Evolutionary conservation across 2,113 vertebrate species (phyloP), one percentile per base, ranked within the genome.

Genomic region (Albula goreensis): DNA sequence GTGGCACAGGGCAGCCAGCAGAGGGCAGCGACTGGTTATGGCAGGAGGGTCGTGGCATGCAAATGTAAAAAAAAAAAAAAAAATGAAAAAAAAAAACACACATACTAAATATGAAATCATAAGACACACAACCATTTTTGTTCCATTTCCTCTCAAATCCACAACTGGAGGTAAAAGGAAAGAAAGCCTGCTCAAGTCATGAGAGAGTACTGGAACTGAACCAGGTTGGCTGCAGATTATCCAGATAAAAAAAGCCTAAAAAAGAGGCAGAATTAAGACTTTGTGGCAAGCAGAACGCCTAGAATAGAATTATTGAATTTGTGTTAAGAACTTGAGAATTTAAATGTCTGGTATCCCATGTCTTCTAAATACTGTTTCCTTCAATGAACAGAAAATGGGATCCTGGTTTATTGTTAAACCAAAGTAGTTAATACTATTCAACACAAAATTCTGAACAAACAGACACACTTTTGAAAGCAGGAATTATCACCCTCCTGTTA

Each of bases 21-120:
- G 94, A 91, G 90, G 92, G 90, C 93, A 88, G 84, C 85, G 88
- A 90, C 89, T 89, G 86, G 84, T 89, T 84, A 83, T 89, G 92
- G 86, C 88, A 85, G 85, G 90, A 86, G 80, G 86, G 87, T 89
- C 86, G 89, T 85, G 86, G 89, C 90, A 89, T 86, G 89, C 85
- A 85, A 89, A 52, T 84, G 87, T 66, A 78, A 15, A 80, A 82
- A 83, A 86, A 50, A 70, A 86, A 90, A 84, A 80, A 83, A 82
- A 78, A 81, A 74, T n/a, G n/a, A 83, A 70, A 87, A 86, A 80
- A 85, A 63, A 49, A 78, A 83, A 41, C 31, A 41, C 31, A 41
- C 31, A 41, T 41, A 41, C 31, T 41, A 85, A 87, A 87, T 48
- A 82, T 19, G 87, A 87, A 70, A 81, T 53, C 77, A 81, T 25